Evolutionary conservation across 1,140 invertebrate species (phyloP).

Genomic region (Daktulosphaira vitifoliae): DNA sequence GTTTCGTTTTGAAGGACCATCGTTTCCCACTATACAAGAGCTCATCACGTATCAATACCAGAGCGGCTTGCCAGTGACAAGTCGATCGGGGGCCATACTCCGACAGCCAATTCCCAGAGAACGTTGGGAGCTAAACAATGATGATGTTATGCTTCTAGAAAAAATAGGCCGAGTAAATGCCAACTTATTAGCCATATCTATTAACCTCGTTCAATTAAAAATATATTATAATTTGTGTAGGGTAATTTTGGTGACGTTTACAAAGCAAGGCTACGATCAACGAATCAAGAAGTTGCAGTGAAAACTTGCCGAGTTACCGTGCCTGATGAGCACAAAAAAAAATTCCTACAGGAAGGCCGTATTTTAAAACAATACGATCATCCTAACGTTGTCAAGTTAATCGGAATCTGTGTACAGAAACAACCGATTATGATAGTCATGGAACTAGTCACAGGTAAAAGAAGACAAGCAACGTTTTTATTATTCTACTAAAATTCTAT

Average conservation of each 20-base stretch:
- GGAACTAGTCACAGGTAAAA: constrained; percentile 84
- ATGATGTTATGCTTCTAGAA: constrained; percentile 83
- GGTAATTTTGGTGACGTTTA: constrained; percentile 97
- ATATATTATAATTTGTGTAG: no score
- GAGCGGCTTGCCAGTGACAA: constrained; percentile 76
- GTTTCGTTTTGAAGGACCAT: constrained; percentile 86
- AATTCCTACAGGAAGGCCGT: constrained; percentile 90
- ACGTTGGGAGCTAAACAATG: constrained; percentile 93
- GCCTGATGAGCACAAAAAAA: constrained; percentile 91
- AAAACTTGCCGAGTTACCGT: constrained; percentile 91
- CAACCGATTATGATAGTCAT: constrained; percentile 99
- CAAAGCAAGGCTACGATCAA: constrained; percentile 74
- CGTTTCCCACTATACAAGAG: constrained; percentile 85
- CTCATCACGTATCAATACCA: constrained; percentile 79
- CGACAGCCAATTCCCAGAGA: constrained; percentile 80
- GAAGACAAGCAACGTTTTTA: no score
- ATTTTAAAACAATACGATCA: constrained; percentile 96
- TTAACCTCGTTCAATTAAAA: no score
- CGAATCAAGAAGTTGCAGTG: constrained; percentile 80
- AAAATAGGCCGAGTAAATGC: constrained; percentile 84
- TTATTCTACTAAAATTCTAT: no score
- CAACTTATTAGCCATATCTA: no score
- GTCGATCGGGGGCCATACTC: constrained; percentile 81
- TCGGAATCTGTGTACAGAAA: constrained; percentile 94
- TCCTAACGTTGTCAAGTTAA: constrained; percentile 91